phyloP scores from a whole-genome alignment of 2,888 invertebrate species.

The Emmelina monodactyla region DNA sequence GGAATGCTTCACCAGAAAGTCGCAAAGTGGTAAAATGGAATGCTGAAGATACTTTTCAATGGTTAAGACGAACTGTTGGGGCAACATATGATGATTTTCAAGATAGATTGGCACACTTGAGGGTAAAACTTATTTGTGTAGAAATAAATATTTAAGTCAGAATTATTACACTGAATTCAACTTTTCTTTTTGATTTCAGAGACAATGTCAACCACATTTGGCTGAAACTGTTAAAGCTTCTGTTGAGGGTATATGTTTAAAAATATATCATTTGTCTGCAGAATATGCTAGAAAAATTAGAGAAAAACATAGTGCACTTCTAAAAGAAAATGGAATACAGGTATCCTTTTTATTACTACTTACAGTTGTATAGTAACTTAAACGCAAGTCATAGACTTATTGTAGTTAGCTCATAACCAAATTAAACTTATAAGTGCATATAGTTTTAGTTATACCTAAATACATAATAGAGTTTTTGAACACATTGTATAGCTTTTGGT shows the following conservation, averaged over 20 bases:
- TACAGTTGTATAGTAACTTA: too few relatives aligned
- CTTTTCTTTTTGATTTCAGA: constrained; percentile 39
- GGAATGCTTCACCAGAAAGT: constrained; percentile 91
- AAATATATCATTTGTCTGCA: constrained; percentile 90
- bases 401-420: too few relatives aligned
- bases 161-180: neutral
- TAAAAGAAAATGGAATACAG: constrained; percentile 87
- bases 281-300: constrained; percentile 91
- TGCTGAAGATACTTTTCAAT: constrained; percentile 96
- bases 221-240: constrained; percentile 94
- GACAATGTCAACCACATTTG: constrained; percentile 95
- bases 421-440: too few relatives aligned
- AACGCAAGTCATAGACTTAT: too few relatives aligned
- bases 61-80: constrained; percentile 91
- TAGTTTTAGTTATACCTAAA: too few relatives aligned
- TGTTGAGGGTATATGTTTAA: constrained; percentile 93
- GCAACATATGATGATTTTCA: constrained; percentile 95
- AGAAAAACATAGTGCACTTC: constrained; percentile 82
- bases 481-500: too few relatives aligned
- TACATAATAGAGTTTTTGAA: too few relatives aligned
- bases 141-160: neutral
- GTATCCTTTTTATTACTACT: too few relatives aligned
- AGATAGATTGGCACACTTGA: constrained; percentile 87
- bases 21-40: constrained; percentile 98
- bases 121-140: constrained; percentile 40